A percentile compares a stretch with the other conserved stretches of the same genome.
These are phyloP conservation scores for Drosophila repleta DNA, from an alignment of 1,140 invertebrate species.

Conservation along the genomic window DNA sequence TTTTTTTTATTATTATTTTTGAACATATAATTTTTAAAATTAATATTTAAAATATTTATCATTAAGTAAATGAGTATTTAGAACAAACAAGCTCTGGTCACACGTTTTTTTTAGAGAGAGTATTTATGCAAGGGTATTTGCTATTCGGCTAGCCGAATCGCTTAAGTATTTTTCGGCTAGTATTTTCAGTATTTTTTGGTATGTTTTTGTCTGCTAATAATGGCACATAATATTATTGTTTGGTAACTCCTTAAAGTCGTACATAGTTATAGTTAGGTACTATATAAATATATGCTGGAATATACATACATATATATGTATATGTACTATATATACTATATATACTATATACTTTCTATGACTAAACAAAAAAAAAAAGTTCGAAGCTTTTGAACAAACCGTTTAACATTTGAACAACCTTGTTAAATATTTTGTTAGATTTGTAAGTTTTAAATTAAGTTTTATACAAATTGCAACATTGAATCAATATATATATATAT, in stretches of 20 bases:
- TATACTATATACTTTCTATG: slow-evolving; percentile 1
- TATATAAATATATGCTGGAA: slow-evolving; percentile 25
- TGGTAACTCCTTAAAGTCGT: slow-evolving; percentile 48
- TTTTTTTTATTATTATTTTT: too few relatives aligned
- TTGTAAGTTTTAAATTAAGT: slow-evolving; percentile 9
- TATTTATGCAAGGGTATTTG: slow-evolving; percentile 15
- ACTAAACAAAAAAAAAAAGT: slow-evolving; percentile 20
- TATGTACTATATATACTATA: slow-evolving; percentile 1
- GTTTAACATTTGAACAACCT: slow-evolving; percentile 57
- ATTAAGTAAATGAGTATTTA: too few relatives aligned
- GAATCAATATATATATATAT: background rate
- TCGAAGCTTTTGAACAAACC: slow-evolving; percentile 39
- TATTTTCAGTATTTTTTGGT: slow-evolving; percentile 25
- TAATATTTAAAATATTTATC: too few relatives aligned
- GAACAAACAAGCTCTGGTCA: too few relatives aligned
- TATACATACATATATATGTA: slow-evolving; percentile 13
- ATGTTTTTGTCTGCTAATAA: slow-evolving; percentile 63
- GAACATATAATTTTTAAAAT: too few relatives aligned
- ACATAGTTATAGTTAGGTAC: slow-evolving; percentile 21
- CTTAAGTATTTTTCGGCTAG: background rate
- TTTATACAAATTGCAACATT: slow-evolving; percentile 34
- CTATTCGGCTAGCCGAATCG: slow-evolving; percentile 19
- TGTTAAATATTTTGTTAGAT: slow-evolving; percentile 42
- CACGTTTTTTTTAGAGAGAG: too few relatives aligned
- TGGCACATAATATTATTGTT: slow-evolving; percentile 83